phyloP scores from a whole-genome alignment of 1,140 invertebrate species.

The Elymnias hypermnestra region DNA sequence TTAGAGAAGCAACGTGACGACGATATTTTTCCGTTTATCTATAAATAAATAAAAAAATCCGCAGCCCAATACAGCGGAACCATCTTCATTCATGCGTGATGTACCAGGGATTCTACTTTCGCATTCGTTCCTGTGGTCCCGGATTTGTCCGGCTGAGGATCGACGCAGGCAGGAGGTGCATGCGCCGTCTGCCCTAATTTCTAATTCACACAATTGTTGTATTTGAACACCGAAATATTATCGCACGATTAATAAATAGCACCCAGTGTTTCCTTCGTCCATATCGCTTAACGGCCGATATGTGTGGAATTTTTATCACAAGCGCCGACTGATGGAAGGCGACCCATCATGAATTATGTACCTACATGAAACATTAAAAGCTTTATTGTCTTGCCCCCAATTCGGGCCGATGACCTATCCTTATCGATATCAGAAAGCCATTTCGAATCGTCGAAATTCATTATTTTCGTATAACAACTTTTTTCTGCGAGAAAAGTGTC shows the following conservation, averaged over 20 bases:
- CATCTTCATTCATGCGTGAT: too few relatives aligned
- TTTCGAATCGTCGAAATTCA: constrained; percentile 1
- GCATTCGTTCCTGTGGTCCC: too few relatives aligned
- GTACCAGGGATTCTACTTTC: too few relatives aligned
- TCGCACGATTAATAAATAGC: constrained; percentile 5
- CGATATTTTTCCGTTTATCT: too few relatives aligned
- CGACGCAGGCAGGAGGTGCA: too few relatives aligned
- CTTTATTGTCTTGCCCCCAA: constrained; percentile 36
- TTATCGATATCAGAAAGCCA: constrained; percentile 11
- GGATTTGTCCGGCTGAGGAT: too few relatives aligned
- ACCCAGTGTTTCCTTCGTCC: constrained; percentile 1
- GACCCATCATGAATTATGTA: constrained; percentile 57
- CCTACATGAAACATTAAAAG: constrained; percentile 43
- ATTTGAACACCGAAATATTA: not conserved
- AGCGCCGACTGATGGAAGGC: constrained; percentile 33
- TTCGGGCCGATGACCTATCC: constrained; percentile 26
- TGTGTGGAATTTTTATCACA: constrained; percentile 55
- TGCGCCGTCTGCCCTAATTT: too few relatives aligned
- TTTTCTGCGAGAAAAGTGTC: not conserved
- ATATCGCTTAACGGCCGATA: constrained; percentile 24
- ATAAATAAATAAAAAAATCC: too few relatives aligned
- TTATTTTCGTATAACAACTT: constrained; percentile 1
- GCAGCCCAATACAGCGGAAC: too few relatives aligned
- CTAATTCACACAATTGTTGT: too few relatives aligned
- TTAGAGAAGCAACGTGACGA: too few relatives aligned